Percentiles rank a stretch among this genome's conserved stretches.
Conservation (phyloP, 2,888 invertebrate genomes). For the Ceramica pisi region DNA sequence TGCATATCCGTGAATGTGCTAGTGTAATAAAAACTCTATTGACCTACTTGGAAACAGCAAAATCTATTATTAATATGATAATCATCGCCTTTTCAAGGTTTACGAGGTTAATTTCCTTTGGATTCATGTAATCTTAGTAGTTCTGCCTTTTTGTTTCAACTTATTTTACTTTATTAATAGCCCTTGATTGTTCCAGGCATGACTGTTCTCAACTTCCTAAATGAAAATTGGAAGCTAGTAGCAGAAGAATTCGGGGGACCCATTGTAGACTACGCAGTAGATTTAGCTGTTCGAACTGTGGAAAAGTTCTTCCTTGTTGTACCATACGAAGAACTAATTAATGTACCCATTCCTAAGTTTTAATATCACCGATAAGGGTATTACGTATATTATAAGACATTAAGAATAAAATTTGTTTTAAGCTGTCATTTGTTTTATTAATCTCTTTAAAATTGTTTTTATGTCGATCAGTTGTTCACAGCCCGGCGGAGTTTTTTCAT, state of each 20-base stretch:
- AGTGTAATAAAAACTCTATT: conserved; percentile 32
- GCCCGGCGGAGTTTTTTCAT: background rate
- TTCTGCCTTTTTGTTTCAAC: background rate
- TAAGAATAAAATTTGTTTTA: conserved; percentile 41
- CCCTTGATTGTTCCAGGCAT: conserved; percentile 76
- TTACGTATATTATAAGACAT: conserved; percentile 26
- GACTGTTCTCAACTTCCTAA: conserved; percentile 82
- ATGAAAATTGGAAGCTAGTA: conserved; percentile 84
- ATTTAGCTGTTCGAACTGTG: conserved; percentile 81
- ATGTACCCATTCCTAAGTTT: conserved; percentile 79
- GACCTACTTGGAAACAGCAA: conserved; percentile 17
- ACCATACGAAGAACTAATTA: conserved; percentile 83
- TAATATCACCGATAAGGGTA: conserved; percentile 44
- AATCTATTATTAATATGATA: conserved; percentile 14
- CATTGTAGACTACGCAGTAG: conserved; percentile 85
- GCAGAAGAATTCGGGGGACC: conserved; percentile 87
- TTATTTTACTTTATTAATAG: background rate
- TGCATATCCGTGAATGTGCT: conserved; percentile 35
- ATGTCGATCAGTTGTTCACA: background rate
- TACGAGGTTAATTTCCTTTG: conserved; percentile 12
- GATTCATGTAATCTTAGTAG: conserved; percentile 6
- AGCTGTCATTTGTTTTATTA: conserved; percentile 52
- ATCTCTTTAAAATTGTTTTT: conserved; percentile 8
- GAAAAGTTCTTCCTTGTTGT: conserved; percentile 84
- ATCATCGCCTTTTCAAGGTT: conserved; percentile 21